Evolutionary conservation across 2,888 invertebrate species (phyloP).

Genomic region (Encarsia formosa): DNA sequence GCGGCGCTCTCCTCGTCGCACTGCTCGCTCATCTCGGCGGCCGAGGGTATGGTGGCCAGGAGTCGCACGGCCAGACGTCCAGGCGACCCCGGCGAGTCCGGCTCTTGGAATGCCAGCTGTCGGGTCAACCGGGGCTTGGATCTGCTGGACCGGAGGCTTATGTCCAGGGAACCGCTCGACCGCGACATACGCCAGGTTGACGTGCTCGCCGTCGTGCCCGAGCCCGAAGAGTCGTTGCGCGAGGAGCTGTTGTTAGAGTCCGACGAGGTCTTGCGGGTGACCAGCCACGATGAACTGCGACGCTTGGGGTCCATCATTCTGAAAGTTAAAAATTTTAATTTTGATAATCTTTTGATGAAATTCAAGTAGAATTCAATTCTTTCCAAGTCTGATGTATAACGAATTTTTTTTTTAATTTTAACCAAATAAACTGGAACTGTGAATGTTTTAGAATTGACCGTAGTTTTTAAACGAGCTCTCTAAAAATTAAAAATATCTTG

Average conservation of each 20-base stretch:
- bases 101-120: slow-evolving; percentile 76
- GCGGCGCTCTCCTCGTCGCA: slow-evolving; percentile 55
- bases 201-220: slow-evolving; percentile 83
- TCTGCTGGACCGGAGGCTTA: slow-evolving; percentile 37
- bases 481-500: too few relatives aligned
- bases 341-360: background rate
- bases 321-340: too few relatives aligned
- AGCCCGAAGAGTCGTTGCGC: slow-evolving; percentile 86
- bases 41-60: slow-evolving; percentile 70
- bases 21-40: slow-evolving; percentile 68
- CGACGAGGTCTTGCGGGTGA: slow-evolving; percentile 87
- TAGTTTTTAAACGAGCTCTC: too few relatives aligned
- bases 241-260: slow-evolving; percentile 89
- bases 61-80: slow-evolving; percentile 58
- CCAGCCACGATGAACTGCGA: slow-evolving; percentile 82
- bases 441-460: too few relatives aligned
- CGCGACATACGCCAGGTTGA: slow-evolving; percentile 86
- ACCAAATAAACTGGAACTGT: too few relatives aligned
- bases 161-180: slow-evolving; percentile 70
- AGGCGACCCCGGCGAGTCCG: slow-evolving; percentile 64
- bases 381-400: too few relatives aligned
- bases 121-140: slow-evolving; percentile 73
- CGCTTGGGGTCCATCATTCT: slow-evolving; percentile 53
- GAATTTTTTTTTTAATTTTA: too few relatives aligned
- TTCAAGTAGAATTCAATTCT: background rate